phyloP scores from a whole-genome alignment of 2,888 invertebrate species.

The Drosophila birchii region DNA sequence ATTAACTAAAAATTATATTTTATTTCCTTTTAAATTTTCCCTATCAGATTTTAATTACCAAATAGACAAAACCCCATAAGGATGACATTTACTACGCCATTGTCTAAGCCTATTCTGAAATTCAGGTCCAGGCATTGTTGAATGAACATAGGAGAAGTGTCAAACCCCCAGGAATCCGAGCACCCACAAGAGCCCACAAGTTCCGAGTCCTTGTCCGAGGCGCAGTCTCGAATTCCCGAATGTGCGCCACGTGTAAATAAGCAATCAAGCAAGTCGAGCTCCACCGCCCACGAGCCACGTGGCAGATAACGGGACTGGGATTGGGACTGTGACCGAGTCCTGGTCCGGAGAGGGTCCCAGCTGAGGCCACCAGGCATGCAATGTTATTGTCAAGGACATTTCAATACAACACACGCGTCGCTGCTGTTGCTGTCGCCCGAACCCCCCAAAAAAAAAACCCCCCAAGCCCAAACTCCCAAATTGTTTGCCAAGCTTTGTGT shows the following conservation, averaged over 20 bases:
- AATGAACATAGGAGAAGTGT: conserved; percentile 12
- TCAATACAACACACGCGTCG: conserved; percentile 64
- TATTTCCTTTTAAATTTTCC: not conserved
- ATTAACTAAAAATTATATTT: not conserved
- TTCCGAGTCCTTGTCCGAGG: conserved; percentile 10
- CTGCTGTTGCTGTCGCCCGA: conserved; percentile 17
- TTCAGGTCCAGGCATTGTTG: conserved; percentile 9
- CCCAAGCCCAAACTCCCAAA: conserved; percentile 7
- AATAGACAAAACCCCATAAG: not conserved
- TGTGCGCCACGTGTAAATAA: conserved; percentile 62
- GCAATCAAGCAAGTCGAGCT: conserved; percentile 53
- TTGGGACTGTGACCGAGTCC: conserved; percentile 4
- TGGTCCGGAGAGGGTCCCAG: conserved; percentile 13
- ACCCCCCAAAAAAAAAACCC: conserved; percentile 12
- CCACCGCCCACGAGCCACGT: conserved; percentile 41
- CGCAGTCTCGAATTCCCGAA: conserved; percentile 46
- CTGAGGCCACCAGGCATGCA: conserved; percentile 54
- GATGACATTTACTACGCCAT: conserved; percentile 14
- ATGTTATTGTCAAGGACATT: conserved; percentile 80
- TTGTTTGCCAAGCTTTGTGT: conserved; percentile 15
- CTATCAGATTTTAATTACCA: not conserved
- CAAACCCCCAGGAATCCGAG: not conserved
- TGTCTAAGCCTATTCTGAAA: conserved; percentile 1
- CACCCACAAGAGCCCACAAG: conserved; percentile 12
- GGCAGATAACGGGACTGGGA: conserved; percentile 40